Base-by-base conservation (phyloP, 1,140 invertebrate species). In the Zaprionus nigranus region DNA sequence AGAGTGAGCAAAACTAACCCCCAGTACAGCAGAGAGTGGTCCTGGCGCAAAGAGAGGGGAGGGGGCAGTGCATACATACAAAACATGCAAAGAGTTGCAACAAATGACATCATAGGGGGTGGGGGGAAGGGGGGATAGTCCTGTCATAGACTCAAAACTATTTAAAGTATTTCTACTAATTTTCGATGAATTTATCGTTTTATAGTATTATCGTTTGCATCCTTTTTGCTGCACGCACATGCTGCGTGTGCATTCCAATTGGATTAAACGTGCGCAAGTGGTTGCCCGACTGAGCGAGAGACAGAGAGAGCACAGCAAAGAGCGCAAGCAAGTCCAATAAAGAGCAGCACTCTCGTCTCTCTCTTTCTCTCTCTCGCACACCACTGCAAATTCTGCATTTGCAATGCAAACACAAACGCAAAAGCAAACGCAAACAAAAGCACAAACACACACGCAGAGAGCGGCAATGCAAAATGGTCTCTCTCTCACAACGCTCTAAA, bases 41-140 rank as follows among this genome's bases (percentile, higher is more conserved):
- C 65, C 72, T 72, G 75, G 22, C 36, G 20, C 38, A 40, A 22
- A 2, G 5, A 1, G 11, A 13, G 46, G 49, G n/a, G 22, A 57
- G 38, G 78, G 68, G 73, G 61, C 78, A 82, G 61, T 80, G 80
- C 84, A 87, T 88, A 88, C 84, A 87, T 70, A 87, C 84, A 83
- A 70, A 81, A 80, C 46, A 81, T 83, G 78, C 81, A 83, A 40
- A 82, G 46, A 51, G 59, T 63, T 74, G 64, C 63, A 64, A 77
- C 78, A 83, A 62, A 62, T 30, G 54, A 40, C 28, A 61, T 62
- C 72, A 73, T 56, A 34, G 3, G 12, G 0, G 5, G 15, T 38
- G 13, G 28, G 28, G 28, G 17, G 9, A 3, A 2, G 24, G 12
- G 12, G 24, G 6, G 17, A 51, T 17, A 51, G 11, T 22, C 6